Evolutionary conservation across 1,140 invertebrate genomes (phyloP), one percentile per base, ranked within the genome.

Genomic region (Drosophila azteca): DNA sequence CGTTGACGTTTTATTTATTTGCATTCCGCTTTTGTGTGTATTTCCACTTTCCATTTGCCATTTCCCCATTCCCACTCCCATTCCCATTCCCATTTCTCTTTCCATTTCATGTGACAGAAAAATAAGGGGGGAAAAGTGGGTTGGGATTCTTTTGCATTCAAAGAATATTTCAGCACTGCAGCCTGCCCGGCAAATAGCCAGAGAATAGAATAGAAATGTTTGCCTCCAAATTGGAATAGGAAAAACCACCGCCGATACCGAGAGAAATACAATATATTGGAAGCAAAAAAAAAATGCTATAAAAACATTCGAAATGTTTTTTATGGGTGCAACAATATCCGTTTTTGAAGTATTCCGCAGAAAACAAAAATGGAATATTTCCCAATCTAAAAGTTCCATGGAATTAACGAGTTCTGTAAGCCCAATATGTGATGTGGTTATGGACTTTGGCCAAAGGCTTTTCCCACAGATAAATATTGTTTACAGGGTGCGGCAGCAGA

Each of bases 1-100:
- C 74, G 66, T 67, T 70, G 65, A 63, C 74, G 68, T 87, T 82
- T 87, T 87, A 87, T 87, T 85, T 87, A 68, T 82, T 78, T 87
- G 63, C 54, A 51, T 64, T 49, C 44, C 22, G 63, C 44, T 67
- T 67, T 24, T 57, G 63, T 58, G 31, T 49, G 55, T 39, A 41
- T 60, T 29, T 39, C 20, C 54, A 55, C 55, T 67, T 76, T 53
- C 1, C 24, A 29, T 17, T 39, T 13, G 17, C 17, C 17, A 1
- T 20, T 20, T 20, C 0, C 7, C 17, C 17, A 20, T 20, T 20
- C 7, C 73, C 61, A 44, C 58, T 58, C 41, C 17, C 17, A 20
- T 20, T 20, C 7, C 73, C 61, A 44, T 65, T 58, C 41, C 50
- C 57, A 57, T 57, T 48, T 57, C 24, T 60, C 68, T 67, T 77